Base-by-base conservation (phyloP, 2,888 invertebrate species). In the Ferrisia virgata region DNA sequence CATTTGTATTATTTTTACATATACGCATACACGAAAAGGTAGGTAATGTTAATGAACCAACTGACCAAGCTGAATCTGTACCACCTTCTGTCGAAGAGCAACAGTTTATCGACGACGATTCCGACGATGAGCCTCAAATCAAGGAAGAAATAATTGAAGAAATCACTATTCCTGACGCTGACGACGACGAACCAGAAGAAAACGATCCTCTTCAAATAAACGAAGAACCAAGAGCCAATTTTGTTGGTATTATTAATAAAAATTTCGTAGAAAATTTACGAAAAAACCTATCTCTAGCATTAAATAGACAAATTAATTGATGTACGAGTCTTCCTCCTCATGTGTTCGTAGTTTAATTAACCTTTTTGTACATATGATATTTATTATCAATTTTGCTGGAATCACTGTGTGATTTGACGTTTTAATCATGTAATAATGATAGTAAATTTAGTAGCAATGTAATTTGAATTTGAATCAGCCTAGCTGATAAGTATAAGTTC, bases 201-300 rank as follows among this genome's bases (percentile, higher is more conserved):
- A 8, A 11, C 15, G 43, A 80, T 79, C 79, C 28, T 11, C 28
- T 43, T 22, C 39, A 43, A 31, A 18, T n/a, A 3, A 11, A 25
- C 0, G 33, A 31, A 6, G 25, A 33, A n/a, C 39, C 43, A 6
- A 69, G 76, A 83, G 31, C 28, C 1, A 31, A 72, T 31, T 31
- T 72, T 18, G n/a, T 76, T 3, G 40, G 28, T 11, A 43, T 83
- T 11, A 18, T 76, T 13, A 83, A 43, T 43, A 83, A 83, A 28
- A 83, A 83, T 83, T 83, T 83, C 22, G 83, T 83, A 25, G 83
- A 83, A 76, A 83, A 83, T 72, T 31, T 83, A 43, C 76, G 31
- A 33, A 72, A 76, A 18, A 83, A 83, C 47, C 18, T 83, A 72
- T 83, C 83, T 31, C 22, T 83, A 13, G 83, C 83, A 31, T 76